Evolutionary conservation across 2,888 invertebrate species (phyloP), one percentile per base, ranked within the genome.

Genomic region (Papilio demoleus): DNA sequence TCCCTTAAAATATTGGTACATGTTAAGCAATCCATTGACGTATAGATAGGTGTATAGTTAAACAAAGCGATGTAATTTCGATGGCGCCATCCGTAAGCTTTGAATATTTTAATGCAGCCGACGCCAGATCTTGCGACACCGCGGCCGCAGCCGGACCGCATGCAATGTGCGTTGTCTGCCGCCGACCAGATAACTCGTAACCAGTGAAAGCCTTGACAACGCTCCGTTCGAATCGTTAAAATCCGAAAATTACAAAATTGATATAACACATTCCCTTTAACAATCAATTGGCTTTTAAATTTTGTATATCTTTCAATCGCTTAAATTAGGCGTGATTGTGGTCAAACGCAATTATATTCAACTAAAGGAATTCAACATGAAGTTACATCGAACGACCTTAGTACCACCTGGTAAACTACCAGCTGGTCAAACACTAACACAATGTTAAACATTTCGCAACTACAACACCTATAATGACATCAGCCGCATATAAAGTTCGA

Each of bases 71-170:
- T 67, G 72, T 75, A 73, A 74, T 75, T 74, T 73, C 68, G 79
- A 78, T 78, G 85, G 85, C 86, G 86, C 85, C 86, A 80, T 75
- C 76, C 75, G 79, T 73, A 70, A 76, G 79, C 77, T 84, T 84
- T 79, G 80, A 86, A 88, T 85, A 81, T 77, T 77, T 80, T 79
- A 80, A 76, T 80, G 79, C 81, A 84, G 81, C 82, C 81, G 85
- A 84, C 88, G 87, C 85, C 85, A 84, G 77, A 75, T 80, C 75
- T 89, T 89, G 88, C 90, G 86, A 90, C 89, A 90, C 75, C 73
- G 62, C 73, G 65, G 79, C 83, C 73, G 62, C 73, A 64, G 79
- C 83, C 82, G 85, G 84, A 82, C 84, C 79, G 76, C 82, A 85
- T 84, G 82, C 84, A 82, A 83, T 82, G 80, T 79, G 77, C 77